A percentile compares a stretch with the other conserved stretches of the same genome.
Conservation (phyloP, 2,888 invertebrate species). For the Ecdyonurus torrentis region DNA sequence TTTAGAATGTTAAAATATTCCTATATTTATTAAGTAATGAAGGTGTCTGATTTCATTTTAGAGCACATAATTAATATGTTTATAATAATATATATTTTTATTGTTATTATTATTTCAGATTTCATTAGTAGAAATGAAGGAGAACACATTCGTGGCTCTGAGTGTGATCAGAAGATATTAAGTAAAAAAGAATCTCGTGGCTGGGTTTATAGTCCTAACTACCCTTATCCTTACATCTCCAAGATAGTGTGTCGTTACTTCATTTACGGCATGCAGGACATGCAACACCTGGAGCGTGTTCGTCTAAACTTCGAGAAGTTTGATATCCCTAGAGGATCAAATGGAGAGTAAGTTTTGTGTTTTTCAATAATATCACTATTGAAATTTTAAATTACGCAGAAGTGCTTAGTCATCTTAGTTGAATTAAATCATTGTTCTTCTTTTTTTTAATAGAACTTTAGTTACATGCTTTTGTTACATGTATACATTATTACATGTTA, state of each 20-base stretch:
- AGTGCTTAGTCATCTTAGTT: too few species aligned
- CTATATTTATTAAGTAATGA: slow-evolving; percentile 2
- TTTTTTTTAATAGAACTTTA: too few species aligned
- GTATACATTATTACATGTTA: too few species aligned
- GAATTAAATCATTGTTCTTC: too few species aligned
- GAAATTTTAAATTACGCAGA: too few species aligned
- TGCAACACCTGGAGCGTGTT: slow-evolving; percentile 88
- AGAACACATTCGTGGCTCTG: slow-evolving; percentile 89
- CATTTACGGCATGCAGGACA: slow-evolving; percentile 96
- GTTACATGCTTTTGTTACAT: too few species aligned
- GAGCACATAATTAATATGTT: not conserved
- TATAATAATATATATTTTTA: slow-evolving; percentile 6
- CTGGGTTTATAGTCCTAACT: slow-evolving; percentile 88
- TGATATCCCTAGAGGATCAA: slow-evolving; percentile 73
- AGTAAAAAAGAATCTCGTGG: slow-evolving; percentile 87
- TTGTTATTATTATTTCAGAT: slow-evolving; percentile 48
- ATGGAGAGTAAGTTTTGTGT: slow-evolving; percentile 59
- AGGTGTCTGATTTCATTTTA: not conserved
- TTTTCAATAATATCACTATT: too few species aligned
- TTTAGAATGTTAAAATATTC: too few species aligned
- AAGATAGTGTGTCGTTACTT: slow-evolving; percentile 96
- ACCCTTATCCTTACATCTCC: slow-evolving; percentile 86
- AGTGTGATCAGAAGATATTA: slow-evolving; percentile 96
- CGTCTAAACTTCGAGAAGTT: slow-evolving; percentile 75
- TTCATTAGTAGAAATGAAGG: slow-evolving; percentile 86